Percentiles rank a stretch among this genome's conserved stretches.
Evolutionary conservation across 2,113 vertebrate genomes (phyloP).

Genomic region (Gymnarchus niloticus): DNA sequence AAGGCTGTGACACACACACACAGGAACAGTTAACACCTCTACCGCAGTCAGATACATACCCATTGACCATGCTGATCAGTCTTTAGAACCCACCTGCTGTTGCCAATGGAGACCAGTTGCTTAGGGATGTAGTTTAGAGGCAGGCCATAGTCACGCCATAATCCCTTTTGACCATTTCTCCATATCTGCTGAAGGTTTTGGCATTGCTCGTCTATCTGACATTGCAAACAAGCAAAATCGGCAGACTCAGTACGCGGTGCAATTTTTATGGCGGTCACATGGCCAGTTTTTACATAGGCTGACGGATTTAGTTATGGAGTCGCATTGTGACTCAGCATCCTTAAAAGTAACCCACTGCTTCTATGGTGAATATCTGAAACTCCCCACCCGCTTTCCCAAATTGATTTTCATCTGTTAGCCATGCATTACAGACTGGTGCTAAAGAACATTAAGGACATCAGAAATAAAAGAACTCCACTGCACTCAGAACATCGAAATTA

Average conservation of each 20-base stretch:
- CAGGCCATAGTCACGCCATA: conserved; percentile 51
- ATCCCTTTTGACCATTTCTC: conserved; percentile 39
- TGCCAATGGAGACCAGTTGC: conserved; percentile 61
- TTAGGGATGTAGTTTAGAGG: conserved; percentile 59
- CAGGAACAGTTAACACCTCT: not conserved
- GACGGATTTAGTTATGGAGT: not conserved
- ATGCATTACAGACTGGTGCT: not conserved
- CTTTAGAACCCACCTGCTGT: conserved; percentile 48
- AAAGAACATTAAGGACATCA: not conserved
- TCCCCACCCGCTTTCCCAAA: not conserved
- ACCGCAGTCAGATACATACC: not conserved
- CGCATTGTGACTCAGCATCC: not conserved
- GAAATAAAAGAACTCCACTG: not conserved
- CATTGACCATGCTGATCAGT: not conserved
- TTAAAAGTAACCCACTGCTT: not conserved
- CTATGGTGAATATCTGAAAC: not conserved
- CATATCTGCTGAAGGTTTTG: conserved; percentile 59
- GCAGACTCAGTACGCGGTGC: not conserved
- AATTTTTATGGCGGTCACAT: not conserved
- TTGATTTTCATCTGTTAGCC: not conserved
- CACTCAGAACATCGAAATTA: not conserved
- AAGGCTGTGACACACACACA: conserved; percentile 42
- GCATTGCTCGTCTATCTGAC: conserved; percentile 60
- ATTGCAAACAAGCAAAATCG: not conserved
- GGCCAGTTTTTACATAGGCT: not conserved